A percentile compares a stretch with the other conserved stretches of the same genome.
Conservation (phyloP, 1,140 invertebrate genomes). For the Acromyrmex charruanus region DNA sequence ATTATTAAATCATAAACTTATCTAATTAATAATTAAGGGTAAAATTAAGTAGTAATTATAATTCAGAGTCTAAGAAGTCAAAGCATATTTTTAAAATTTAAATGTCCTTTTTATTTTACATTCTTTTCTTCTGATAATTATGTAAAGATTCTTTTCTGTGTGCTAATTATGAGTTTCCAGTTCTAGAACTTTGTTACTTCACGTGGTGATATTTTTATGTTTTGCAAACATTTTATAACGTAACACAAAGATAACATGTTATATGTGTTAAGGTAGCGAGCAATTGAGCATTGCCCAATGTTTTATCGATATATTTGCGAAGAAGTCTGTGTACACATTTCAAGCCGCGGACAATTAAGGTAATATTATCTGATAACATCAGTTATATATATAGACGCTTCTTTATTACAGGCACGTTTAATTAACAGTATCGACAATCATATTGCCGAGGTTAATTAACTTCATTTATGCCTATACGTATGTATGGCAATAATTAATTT, state of each 20-base stretch:
- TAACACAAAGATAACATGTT: slow-evolving; percentile 10
- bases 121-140: background rate
- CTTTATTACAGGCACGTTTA: slow-evolving; percentile 55
- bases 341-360: slow-evolving; percentile 44
- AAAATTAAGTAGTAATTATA: background rate
- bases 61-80: background rate
- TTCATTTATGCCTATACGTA: slow-evolving; percentile 1
- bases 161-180: background rate
- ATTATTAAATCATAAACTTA: background rate
- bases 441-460: slow-evolving; percentile 51
- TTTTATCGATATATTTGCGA: slow-evolving; percentile 42
- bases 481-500: slow-evolving; percentile 34
- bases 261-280: slow-evolving; percentile 6
- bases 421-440: slow-evolving; percentile 47
- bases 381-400: slow-evolving; percentile 8
- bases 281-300: slow-evolving; percentile 9
- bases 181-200: slow-evolving; percentile 4
- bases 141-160: background rate
- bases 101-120: background rate
- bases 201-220: slow-evolving; percentile 4
- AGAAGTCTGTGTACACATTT: slow-evolving; percentile 38
- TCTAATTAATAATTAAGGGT: no score
- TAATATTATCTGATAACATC: slow-evolving; percentile 41
- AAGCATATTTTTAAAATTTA: slow-evolving; percentile 2
- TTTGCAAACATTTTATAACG: slow-evolving; percentile 37